Evolutionary conservation across 2,797 vertebrate species (phyloP).

Genomic region (Cyprinodon diabolis): DNA sequence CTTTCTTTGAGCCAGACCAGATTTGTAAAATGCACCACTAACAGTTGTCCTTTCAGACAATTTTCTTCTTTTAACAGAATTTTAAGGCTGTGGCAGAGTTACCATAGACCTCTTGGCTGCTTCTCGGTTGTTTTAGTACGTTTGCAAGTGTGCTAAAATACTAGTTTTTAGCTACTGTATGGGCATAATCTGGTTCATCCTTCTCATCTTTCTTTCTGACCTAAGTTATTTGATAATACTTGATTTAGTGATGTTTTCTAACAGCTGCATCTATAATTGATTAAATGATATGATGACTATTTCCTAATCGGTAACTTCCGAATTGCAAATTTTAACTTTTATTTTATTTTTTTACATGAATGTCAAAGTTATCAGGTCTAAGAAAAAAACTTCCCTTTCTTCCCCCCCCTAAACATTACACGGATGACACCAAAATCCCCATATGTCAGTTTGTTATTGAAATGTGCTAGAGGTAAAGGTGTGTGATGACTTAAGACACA

Average conservation of each 20-base stretch:
- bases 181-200: neutral
- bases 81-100: neutral
- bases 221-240: neutral
- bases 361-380: neutral
- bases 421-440: neutral
- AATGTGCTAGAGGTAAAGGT: neutral
- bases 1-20: neutral
- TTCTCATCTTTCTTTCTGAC: neutral
- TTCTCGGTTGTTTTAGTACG: neutral
- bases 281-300: neutral
- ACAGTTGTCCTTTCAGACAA: neutral
- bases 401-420: neutral
- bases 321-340: neutral
- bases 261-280: neutral
- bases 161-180: neutral
- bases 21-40: no score
- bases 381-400: neutral
- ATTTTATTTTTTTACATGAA: neutral
- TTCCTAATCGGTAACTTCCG: neutral
- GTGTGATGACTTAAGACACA: constrained; percentile 23
- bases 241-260: no score
- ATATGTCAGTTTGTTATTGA: neutral
- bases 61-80: neutral
- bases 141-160: neutral
- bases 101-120: neutral